Conservation (phyloP, 2,113 vertebrate species). For the Vicugna pacos region DNA sequence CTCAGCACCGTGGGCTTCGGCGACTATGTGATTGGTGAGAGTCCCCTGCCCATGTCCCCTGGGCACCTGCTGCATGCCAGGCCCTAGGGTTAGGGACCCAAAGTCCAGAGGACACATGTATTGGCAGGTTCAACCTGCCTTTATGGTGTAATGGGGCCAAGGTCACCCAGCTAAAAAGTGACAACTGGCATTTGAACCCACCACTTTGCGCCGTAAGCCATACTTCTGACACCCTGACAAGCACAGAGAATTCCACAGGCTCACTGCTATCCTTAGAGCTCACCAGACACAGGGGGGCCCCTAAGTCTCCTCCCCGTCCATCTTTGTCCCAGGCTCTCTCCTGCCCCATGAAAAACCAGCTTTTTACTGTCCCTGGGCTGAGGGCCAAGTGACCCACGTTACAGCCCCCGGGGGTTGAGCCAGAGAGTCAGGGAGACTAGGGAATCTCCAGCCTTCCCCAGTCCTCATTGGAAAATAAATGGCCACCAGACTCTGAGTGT, state of each 20-base stretch:
- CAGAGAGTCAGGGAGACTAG: not conserved
- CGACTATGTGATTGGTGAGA: constrained; percentile 93
- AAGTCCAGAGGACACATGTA: not conserved
- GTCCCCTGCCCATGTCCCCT: rapidly evolving
- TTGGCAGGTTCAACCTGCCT: not conserved
- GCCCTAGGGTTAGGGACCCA: not conserved
- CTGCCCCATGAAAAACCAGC: not conserved
- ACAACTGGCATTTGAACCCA: not conserved
- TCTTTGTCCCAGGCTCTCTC: not conserved
- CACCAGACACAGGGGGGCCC: not conserved
- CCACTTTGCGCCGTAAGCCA: not conserved
- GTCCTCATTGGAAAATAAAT: not conserved
- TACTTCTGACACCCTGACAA: not conserved
- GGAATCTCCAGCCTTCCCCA: not conserved
- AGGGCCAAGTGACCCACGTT: not conserved
- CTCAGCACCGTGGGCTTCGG: constrained; percentile 97
- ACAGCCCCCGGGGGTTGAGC: not conserved
- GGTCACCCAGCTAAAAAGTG: not conserved
- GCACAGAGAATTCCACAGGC: not conserved
- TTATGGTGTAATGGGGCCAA: not conserved
- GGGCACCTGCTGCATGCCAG: not conserved
- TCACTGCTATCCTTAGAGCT: not conserved
- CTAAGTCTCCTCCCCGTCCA: not conserved
- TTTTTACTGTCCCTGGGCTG: not conserved
- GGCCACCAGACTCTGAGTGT: not conserved